Conservation (phyloP, 2,797 vertebrate genomes). For the Pyrocephalus nanus region DNA sequence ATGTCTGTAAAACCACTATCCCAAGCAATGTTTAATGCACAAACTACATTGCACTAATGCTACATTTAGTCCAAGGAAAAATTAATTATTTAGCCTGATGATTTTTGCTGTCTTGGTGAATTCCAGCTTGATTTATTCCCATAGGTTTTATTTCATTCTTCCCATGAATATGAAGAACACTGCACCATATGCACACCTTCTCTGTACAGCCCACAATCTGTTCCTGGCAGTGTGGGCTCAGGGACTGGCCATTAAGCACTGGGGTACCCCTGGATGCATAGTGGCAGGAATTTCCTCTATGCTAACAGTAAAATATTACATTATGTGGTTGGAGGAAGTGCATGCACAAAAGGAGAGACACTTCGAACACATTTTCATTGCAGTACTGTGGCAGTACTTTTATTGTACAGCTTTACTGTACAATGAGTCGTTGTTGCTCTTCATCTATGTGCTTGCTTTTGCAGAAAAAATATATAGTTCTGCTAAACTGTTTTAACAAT, state of each 20-base stretch:
- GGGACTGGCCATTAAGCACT: neutral
- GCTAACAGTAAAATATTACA: neutral
- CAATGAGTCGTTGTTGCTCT: neutral
- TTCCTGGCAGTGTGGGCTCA: neutral
- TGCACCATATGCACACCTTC: neutral
- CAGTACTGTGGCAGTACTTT: neutral
- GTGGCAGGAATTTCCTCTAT: neutral
- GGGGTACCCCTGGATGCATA: neutral
- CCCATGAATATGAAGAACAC: neutral
- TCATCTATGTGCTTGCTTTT: neutral
- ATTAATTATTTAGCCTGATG: neutral
- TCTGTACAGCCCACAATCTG: neutral
- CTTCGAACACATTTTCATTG: neutral
- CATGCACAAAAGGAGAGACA: neutral
- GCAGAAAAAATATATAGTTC: neutral
- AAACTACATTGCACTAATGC: neutral
- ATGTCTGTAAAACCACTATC: neutral
- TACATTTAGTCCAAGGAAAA: neutral
- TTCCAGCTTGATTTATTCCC: neutral
- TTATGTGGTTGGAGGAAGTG: neutral
- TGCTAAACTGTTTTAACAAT: neutral
- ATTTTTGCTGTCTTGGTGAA: neutral
- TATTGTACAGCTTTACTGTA: neutral
- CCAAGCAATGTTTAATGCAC: neutral
- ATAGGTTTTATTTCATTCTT: neutral